Percentiles rank a stretch among this genome's conserved stretches.
Conservation (phyloP, 1,140 invertebrate species). For the Lucilia sericata region DNA sequence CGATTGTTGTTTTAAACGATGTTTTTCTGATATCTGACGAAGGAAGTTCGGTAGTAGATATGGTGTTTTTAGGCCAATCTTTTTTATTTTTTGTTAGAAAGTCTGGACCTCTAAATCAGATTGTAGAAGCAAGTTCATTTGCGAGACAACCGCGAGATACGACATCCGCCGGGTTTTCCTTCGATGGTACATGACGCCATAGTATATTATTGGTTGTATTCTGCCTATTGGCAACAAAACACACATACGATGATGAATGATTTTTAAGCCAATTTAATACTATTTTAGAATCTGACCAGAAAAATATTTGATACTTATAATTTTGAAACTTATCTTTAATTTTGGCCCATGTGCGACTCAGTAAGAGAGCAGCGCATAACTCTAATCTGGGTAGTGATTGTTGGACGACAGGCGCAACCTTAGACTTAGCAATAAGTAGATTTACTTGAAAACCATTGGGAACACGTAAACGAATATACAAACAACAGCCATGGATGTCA, state of each 20-base stretch:
- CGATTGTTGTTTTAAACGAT: not conserved
- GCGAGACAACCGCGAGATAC: not conserved
- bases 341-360: not conserved
- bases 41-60: not conserved
- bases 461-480: not conserved
- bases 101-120: slow-evolving; percentile 31
- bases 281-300: not conserved
- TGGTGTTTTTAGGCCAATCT: not conserved
- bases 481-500: not conserved
- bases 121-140: not conserved
- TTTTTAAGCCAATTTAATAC: not conserved
- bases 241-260: not conserved
- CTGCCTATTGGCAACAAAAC: not conserved
- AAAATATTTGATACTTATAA: not conserved
- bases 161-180: slow-evolving; percentile 39
- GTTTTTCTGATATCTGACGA: not conserved
- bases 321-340: not conserved
- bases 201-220: not conserved
- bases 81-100: not conserved
- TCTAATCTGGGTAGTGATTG: slow-evolving; percentile 33
- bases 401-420: not conserved
- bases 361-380: slow-evolving; percentile 52
- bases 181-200: slow-evolving; percentile 10
- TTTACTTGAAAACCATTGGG: not conserved
- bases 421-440: slow-evolving; percentile 20